phyloP scores from a whole-genome alignment of 2,888 invertebrate genomes.

The Lycaena phlaeas region DNA sequence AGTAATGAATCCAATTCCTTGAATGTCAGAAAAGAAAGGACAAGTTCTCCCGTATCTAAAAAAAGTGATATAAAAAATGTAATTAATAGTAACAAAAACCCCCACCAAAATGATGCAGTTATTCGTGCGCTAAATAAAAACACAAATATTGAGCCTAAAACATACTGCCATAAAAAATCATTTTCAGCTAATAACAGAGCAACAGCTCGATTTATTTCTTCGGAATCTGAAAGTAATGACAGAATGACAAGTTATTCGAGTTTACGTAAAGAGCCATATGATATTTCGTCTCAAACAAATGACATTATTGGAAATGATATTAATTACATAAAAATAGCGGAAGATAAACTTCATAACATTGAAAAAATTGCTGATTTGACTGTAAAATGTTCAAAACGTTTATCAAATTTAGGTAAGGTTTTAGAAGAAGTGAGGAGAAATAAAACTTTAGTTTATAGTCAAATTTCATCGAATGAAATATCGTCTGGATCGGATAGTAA shows the following conservation, averaged over 20 bases:
- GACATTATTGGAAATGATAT: constrained; percentile 37
- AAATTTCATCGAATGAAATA: constrained; percentile 46
- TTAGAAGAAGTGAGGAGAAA: constrained; percentile 62
- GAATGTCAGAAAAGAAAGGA: background rate
- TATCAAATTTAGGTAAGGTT: constrained; percentile 59
- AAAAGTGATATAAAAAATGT: background rate
- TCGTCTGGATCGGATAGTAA: constrained; percentile 46
- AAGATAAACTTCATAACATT: constrained; percentile 61
- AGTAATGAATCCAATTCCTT: background rate
- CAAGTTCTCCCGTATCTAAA: background rate
- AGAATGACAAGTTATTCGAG: constrained; percentile 10
- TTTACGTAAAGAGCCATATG: constrained; percentile 22
- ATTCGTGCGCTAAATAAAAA: no score
- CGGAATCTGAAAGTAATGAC: constrained; percentile 28
- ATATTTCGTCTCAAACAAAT: constrained; percentile 50
- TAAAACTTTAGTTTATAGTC: constrained; percentile 53
- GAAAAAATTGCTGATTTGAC: constrained; percentile 64
- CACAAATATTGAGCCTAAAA: no score
- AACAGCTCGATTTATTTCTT: constrained; percentile 23
- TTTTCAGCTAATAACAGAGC: background rate
- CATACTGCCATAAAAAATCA: background rate
- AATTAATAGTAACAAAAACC: background rate
- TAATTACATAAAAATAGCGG: constrained; percentile 49
- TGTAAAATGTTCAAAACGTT: constrained; percentile 59
- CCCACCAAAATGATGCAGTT: background rate